Conservation (phyloP, 2,797 vertebrate genomes). For the Botia kubotai region DNA sequence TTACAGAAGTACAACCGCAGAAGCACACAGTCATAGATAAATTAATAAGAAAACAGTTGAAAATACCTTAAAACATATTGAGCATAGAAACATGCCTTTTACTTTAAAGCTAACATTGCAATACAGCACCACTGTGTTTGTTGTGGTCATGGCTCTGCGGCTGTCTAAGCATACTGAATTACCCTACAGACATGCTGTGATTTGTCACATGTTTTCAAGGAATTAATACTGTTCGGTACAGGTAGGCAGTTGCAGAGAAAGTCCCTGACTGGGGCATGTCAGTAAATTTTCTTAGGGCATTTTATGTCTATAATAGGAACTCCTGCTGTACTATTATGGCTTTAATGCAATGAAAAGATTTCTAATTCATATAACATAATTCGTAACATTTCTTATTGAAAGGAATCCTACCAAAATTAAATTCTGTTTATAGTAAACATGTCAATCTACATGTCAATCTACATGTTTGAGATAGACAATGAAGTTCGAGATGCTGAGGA, state of each 20-base stretch:
- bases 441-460: not conserved
- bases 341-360: not conserved
- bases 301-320: too few relatives aligned
- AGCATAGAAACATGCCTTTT: not conserved
- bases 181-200: not conserved
- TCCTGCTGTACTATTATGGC: not conserved
- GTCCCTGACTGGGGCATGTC: not conserved
- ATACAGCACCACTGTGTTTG: not conserved
- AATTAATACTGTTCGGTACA: not conserved
- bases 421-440: not conserved
- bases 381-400: not conserved
- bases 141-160: not conserved
- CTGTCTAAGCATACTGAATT: not conserved
- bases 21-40: not conserved
- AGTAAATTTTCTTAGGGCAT: too few relatives aligned
- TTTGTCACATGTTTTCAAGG: not conserved
- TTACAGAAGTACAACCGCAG: not conserved
- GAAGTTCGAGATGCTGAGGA: too few relatives aligned
- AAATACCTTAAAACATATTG: not conserved
- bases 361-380: too few relatives aligned
- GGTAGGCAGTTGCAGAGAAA: constrained; percentile 6
- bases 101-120: not conserved
- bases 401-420: not conserved
- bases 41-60: not conserved
- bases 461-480: too few relatives aligned